Evolutionary conservation across 2,888 invertebrate genomes (phyloP), one percentile per base, ranked within the genome.

Genomic region (Uloborus plumipes): DNA sequence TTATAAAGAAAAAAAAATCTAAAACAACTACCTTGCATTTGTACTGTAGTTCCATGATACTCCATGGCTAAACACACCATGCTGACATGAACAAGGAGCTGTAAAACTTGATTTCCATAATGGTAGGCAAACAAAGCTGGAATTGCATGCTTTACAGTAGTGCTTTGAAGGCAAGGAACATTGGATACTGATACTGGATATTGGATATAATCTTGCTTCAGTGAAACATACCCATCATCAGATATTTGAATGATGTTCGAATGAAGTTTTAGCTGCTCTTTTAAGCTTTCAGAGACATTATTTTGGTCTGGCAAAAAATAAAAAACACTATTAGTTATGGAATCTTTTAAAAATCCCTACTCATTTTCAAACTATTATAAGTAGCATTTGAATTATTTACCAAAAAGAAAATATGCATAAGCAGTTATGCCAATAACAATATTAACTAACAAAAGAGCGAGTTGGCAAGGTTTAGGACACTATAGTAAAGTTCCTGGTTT

Each of bases 41-140:
- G 59, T 31, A 67, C 16, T 47, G 16, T 55, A 31, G 18, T 50
- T 22, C 31, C 69, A 58, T 53, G 39, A 26, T 55, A 55, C 15
- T 20, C 22, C 14, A 79, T 49, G 26, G 79, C 50, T 20, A 84
- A 59, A 22, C 73, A 70, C 14, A 84, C 67, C 74, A 86, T 84
- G 22, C 84, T 61, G 18, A 81, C 53, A 66, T 84, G 84, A 26
- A 81, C 74, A 22, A 86, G 49, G 22, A 86, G 39, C 55, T 86
- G 86, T 55, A 86, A 50, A 20, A 64, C 82, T 79, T 86, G 86
- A 66, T 85, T 85, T 14, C 81, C 80, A 70, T 86, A 86, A 73
- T 86, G 84, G 22, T 84, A 81, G 1, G 75, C 62, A 18, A 70
- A 67, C 69, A 84, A 66, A 15, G 72, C 61, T 18, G 84, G 81